These are phyloP conservation scores for Aegithalos caudatus DNA, from an alignment of 2,113 vertebrate species.

Conservation along the genomic window DNA sequence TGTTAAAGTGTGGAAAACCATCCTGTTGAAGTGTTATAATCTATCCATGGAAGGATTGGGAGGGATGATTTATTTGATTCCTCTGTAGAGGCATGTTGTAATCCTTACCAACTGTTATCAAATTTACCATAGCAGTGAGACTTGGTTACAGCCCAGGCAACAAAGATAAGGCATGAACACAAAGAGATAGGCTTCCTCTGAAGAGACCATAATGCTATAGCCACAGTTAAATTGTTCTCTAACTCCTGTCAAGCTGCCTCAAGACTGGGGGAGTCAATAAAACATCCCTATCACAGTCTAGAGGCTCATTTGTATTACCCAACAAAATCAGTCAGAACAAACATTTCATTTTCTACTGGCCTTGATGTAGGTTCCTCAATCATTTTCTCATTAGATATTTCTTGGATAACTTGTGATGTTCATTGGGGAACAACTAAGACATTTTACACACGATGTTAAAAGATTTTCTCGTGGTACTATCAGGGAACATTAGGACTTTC, in stretches of 20 bases:
- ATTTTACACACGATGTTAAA: background rate
- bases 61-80: background rate
- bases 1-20: background rate
- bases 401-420: background rate
- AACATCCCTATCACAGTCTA: background rate
- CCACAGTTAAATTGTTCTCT: background rate
- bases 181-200: background rate
- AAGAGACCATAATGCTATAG: background rate
- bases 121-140: background rate
- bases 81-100: background rate
- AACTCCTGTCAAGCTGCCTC: background rate
- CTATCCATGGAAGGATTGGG: background rate
- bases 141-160: background rate
- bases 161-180: background rate
- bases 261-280: background rate
- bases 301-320: background rate
- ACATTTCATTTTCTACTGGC: background rate
- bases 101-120: background rate
- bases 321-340: background rate
- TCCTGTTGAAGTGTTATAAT: background rate
- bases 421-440: background rate
- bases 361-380: background rate
- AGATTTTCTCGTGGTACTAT: background rate
- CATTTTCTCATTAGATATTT: background rate
- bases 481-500: background rate